A percentile compares a stretch with the other conserved stretches of the same genome.
phyloP scores from a whole-genome alignment of 2,888 invertebrate genomes.

The Cryptophagus acutangulus region DNA sequence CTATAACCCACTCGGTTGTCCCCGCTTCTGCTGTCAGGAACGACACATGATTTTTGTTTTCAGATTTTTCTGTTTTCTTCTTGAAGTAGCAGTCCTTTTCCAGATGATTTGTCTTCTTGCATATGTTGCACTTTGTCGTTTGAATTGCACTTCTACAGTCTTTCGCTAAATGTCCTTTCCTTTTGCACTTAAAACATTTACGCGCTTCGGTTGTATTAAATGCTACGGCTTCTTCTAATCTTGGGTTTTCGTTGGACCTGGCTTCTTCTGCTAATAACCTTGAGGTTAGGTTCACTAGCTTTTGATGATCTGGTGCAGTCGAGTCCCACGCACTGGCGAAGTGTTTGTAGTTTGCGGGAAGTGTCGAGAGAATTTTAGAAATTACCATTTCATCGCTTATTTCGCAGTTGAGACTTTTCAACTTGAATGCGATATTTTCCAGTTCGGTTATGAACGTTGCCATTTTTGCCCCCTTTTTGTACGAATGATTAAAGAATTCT shows the following conservation, averaged over 20 bases:
- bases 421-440: conserved; percentile 16
- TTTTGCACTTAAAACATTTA: conserved; percentile 11
- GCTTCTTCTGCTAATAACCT: conserved; percentile 17
- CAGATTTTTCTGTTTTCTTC: conserved; percentile 8
- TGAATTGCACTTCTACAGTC: background rate
- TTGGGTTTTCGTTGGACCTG: conserved; percentile 10
- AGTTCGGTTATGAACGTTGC: conserved; percentile 11
- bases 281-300: conserved; percentile 21
- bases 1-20: conserved; percentile 12
- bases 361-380: conserved; percentile 20
- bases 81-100: conserved; percentile 16
- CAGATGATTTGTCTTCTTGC: conserved; percentile 15
- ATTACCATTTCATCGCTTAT: conserved; percentile 19
- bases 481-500: background rate
- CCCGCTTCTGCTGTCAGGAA: no score
- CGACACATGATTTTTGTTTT: background rate
- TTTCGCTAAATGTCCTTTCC: conserved; percentile 12
- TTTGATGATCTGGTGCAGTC: conserved; percentile 10
- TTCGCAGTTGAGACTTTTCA: conserved; percentile 13
- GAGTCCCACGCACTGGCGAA: conserved; percentile 18
- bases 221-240: conserved; percentile 11
- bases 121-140: conserved; percentile 11
- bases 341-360: conserved; percentile 38
- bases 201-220: conserved; percentile 7
- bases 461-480: conserved; percentile 4